Evolutionary conservation across 2,797 vertebrate genomes (phyloP), one percentile per base, ranked within the genome.

Genomic region (Anguilla megastoma): DNA sequence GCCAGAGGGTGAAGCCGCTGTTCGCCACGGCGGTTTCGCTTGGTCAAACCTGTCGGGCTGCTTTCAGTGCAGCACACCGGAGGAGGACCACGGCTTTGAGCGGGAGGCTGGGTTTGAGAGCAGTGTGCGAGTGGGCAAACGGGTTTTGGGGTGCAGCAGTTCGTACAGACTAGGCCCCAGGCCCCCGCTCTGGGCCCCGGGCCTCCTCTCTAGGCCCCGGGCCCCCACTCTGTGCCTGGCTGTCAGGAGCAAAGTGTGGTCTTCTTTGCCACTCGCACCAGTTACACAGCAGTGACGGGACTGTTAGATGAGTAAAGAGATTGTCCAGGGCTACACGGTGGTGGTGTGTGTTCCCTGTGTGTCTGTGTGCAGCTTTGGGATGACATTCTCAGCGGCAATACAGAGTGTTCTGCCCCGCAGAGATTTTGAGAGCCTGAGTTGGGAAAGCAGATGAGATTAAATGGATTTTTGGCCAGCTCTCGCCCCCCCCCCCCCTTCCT

Each of bases 281-380:
- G 21, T 48, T 6, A 48, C 41, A 48, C 18, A 41, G 41, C 76
- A 48, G 41, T 50, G 24, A 50, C 14, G 21, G 79, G 79, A 8
- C 45, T 7, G 27, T 48, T 48, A 7, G 6, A 24, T 80, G 36
- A 1, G 36, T 45, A 50, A 82, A 82, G 33, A 21, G 79, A 48
- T 48, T 82, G 12, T 45, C 45, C 41, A 82, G 10, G 79, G 79
- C 10, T 9, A n/a, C 45, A n/a, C 60, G 5, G 9, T 66, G 60
- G 36, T 86, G 6, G 86, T 85, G 88, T 91, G 92, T 92, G 93
- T 93, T 94, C 91, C 92, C 90, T 92, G 93, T 95, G 93, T 93
- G 90, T 87, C 24, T 6, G 88, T 91, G 86, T 88, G 66, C 90
- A 85, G 86, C 58, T 90, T 84, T 87, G 89, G 88, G 63, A 66